A percentile compares a stretch with the other conserved stretches of the same genome.
These are phyloP conservation scores for Thymallus thymallus DNA, from an alignment of 2,113 vertebrate genomes.

Conservation along the genomic window DNA sequence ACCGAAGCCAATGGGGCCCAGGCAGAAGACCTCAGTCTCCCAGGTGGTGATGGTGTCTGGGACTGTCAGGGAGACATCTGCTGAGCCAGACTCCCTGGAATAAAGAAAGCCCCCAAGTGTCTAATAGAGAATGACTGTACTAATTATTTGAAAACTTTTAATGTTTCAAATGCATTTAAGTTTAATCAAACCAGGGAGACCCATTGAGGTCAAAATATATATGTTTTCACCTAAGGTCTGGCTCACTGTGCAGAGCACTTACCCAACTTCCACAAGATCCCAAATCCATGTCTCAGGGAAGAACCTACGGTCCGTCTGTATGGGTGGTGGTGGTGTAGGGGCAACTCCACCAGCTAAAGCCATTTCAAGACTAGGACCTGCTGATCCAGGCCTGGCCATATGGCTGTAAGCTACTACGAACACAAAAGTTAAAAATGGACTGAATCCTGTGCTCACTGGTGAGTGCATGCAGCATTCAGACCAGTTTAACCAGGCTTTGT, in stretches of 20 bases:
- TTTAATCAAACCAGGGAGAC: neutral
- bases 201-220: no score
- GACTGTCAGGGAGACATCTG: conserved; percentile 66
- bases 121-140: neutral
- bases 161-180: no score
- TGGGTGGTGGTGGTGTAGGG: neutral
- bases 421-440: neutral
- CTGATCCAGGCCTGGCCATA: neutral
- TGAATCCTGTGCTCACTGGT: no score
- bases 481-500: no score
- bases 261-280: conserved; percentile 77
- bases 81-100: conserved; percentile 71
- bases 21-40: conserved; percentile 82
- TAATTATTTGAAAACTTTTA: no score
- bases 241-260: conserved; percentile 42
- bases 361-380: neutral
- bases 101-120: neutral
- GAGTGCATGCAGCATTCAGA: no score
- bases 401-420: neutral
- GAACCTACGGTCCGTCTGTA: conserved; percentile 68
- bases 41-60: conserved; percentile 90
- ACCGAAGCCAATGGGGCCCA: conserved; percentile 78
- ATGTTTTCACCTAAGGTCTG: no score
- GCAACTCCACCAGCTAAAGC: neutral
- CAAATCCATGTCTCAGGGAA: conserved; percentile 91